A percentile compares a stretch with the other conserved stretches of the same genome.
Conservation (phyloP, 2,888 invertebrate genomes). For the Dasysyrphus albostriatus region DNA sequence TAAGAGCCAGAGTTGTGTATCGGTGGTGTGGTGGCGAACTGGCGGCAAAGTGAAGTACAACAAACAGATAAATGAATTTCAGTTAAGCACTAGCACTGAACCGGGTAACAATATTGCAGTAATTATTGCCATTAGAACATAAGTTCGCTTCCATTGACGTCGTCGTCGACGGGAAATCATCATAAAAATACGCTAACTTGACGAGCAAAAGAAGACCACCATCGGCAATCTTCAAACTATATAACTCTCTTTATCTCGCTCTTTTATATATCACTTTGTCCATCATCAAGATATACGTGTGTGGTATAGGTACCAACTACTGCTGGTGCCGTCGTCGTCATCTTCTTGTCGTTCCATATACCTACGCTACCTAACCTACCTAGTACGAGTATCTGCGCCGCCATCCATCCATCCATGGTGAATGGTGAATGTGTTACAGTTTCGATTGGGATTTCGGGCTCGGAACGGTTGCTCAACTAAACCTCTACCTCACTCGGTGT, state of each 20-base stretch:
- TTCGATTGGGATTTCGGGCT: constrained; percentile 73
- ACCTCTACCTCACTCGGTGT: constrained; percentile 56
- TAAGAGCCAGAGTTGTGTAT: constrained; percentile 11
- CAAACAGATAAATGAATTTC: constrained; percentile 82
- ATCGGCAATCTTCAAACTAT: constrained; percentile 21
- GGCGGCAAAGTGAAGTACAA: constrained; percentile 79
- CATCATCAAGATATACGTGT: constrained; percentile 26
- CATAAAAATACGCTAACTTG: constrained; percentile 34
- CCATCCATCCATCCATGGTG: constrained; percentile 15
- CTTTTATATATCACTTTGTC: constrained; percentile 7
- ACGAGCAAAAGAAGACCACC: constrained; percentile 51
- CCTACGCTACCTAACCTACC: neutral
- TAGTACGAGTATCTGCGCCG: neutral
- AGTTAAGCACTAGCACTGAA: constrained; percentile 84
- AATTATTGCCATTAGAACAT: constrained; percentile 73
- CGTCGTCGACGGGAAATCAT: constrained; percentile 50
- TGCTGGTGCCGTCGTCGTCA: neutral
- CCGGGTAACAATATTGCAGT: constrained; percentile 83
- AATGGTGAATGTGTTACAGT: constrained; percentile 70
- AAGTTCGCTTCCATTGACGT: constrained; percentile 71
- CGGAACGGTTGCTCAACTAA: constrained; percentile 49
- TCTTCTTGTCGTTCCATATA: constrained; percentile 27
- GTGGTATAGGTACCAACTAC: neutral
- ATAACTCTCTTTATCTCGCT: constrained; percentile 11
- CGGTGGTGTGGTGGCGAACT: constrained; percentile 21